Evolutionary conservation across 2,888 invertebrate genomes (phyloP).

Genomic region (Macrosoma leucophasiata): DNA sequence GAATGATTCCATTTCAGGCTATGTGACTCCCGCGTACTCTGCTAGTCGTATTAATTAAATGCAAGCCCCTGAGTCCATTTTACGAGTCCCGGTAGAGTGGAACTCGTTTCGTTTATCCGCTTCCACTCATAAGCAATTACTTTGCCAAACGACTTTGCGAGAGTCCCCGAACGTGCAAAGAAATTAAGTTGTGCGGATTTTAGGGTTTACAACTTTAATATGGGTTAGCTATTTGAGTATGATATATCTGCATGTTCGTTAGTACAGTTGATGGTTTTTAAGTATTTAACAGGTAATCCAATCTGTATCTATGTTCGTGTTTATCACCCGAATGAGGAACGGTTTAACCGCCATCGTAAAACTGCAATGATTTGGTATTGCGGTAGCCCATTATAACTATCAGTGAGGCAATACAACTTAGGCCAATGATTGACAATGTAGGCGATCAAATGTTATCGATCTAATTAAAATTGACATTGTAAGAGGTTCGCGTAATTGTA

Average conservation of each 20-base stretch:
- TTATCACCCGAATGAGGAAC: neutral
- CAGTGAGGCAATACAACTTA: no score
- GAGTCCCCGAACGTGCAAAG: conserved; percentile 59
- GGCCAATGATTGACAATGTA: no score
- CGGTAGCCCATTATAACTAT: no score
- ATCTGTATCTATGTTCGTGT: neutral
- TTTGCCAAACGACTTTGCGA: conserved; percentile 63
- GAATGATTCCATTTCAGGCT: conserved; percentile 57
- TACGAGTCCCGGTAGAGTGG: conserved; percentile 60
- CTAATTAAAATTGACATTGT: no score
- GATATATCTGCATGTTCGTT: no score
- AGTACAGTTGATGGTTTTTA: no score
- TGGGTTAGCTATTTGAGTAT: conserved; percentile 8
- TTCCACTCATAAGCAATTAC: conserved; percentile 73
- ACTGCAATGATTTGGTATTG: no score
- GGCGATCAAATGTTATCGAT: no score
- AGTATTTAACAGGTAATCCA: no score
- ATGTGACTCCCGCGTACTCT: conserved; percentile 61
- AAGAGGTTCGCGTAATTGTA: no score
- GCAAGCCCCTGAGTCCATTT: conserved; percentile 70
- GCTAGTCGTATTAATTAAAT: conserved; percentile 70
- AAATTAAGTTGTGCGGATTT: conserved; percentile 63
- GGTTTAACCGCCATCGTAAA: no score
- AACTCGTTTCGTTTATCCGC: conserved; percentile 70
- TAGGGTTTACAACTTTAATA: conserved; percentile 50